A percentile compares a stretch with the other conserved stretches of the same genome.
phyloP scores from a whole-genome alignment of 2,797 vertebrate species.

The Alcedo atthis region DNA sequence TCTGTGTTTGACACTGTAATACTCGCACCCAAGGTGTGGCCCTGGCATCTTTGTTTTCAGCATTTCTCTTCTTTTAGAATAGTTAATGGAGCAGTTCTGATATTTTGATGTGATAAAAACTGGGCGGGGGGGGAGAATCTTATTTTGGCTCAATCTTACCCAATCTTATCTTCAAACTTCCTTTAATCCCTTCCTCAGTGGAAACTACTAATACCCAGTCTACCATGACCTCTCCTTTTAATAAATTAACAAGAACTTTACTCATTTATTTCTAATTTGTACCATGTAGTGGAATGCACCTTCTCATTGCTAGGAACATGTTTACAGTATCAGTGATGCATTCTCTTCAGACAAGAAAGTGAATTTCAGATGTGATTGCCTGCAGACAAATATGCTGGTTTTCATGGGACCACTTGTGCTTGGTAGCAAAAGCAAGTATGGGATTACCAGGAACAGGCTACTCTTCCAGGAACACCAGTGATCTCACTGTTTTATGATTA shows the following conservation, averaged over 20 bases:
- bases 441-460: not conserved
- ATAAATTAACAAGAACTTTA: not conserved
- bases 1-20: not conserved
- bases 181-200: not conserved
- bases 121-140: fast-evolving
- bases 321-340: not conserved
- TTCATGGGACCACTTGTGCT: not conserved
- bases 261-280: not conserved
- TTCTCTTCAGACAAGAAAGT: not conserved
- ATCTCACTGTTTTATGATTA: not conserved
- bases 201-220: not conserved
- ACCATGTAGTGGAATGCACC: not conserved
- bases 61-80: not conserved
- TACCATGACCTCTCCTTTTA: not conserved
- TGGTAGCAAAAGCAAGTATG: not conserved
- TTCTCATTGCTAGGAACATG: not conserved
- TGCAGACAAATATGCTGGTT: not conserved
- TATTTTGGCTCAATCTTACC: not conserved
- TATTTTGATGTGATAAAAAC: not conserved
- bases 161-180: not conserved
- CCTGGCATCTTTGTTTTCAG: not conserved
- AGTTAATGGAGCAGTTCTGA: not conserved
- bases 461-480: not conserved
- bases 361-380: not conserved
- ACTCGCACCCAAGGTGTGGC: not conserved